Percentiles rank a stretch among this genome's conserved stretches.
Conservation (phyloP, 2,888 invertebrate genomes). For the Aproaerema taeniolella region DNA sequence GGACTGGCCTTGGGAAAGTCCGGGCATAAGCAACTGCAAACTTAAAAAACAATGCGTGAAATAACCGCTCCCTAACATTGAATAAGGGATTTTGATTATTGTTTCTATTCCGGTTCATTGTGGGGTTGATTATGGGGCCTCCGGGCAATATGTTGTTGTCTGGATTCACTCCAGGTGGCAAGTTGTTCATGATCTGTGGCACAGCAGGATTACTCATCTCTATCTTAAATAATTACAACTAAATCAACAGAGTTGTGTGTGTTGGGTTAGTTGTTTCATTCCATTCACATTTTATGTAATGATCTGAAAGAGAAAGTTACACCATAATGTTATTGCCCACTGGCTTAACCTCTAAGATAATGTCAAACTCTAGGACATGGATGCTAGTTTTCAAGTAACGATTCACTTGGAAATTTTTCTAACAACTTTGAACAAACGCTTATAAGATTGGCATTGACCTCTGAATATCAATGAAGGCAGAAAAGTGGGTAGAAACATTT, state of each 20-base stretch:
- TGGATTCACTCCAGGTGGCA: slow-evolving; percentile 68
- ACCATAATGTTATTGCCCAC: slow-evolving; percentile 10
- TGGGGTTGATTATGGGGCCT: slow-evolving; percentile 71
- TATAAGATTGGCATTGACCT: too few relatives aligned
- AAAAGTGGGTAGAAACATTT: too few relatives aligned
- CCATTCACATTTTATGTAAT: slow-evolving; percentile 40
- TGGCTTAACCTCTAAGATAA: slow-evolving; percentile 35
- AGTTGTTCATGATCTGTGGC: slow-evolving; percentile 55
- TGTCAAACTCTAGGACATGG: slow-evolving; percentile 47
- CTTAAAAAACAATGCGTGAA: slow-evolving; percentile 96
- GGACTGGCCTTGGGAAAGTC: slow-evolving; percentile 89
- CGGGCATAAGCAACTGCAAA: slow-evolving; percentile 94
- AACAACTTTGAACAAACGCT: neutral
- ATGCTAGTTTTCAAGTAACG: too few relatives aligned
- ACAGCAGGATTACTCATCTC: slow-evolving; percentile 57
- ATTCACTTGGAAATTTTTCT: too few relatives aligned
- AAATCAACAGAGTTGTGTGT: too few relatives aligned
- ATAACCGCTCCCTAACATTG: slow-evolving; percentile 92
- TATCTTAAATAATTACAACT: too few relatives aligned
- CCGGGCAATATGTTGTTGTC: slow-evolving; percentile 74
- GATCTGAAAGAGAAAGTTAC: slow-evolving; percentile 51
- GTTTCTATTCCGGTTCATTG: slow-evolving; percentile 69
- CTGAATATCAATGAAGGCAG: too few relatives aligned
- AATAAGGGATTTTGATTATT: slow-evolving; percentile 86
- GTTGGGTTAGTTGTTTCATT: slow-evolving; percentile 12